phyloP scores from a whole-genome alignment of 2,888 invertebrate species.

The Andrena flavipes region DNA sequence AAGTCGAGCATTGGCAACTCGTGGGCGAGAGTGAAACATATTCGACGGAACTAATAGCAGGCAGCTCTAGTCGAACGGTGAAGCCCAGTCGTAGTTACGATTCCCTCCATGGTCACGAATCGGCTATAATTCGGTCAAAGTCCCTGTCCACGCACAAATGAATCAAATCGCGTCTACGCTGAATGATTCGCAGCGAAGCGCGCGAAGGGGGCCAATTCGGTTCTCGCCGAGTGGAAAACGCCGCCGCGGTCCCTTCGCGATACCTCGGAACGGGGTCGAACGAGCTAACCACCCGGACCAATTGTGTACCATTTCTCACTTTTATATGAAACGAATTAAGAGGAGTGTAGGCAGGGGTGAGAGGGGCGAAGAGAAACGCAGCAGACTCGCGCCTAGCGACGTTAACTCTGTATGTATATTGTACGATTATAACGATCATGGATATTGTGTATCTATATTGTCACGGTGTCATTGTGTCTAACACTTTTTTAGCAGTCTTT shows the following conservation, averaged over 20 bases:
- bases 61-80: constrained; percentile 23
- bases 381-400: constrained; percentile 54
- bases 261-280: constrained; percentile 55
- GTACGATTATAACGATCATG: constrained; percentile 59
- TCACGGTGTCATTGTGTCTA: constrained; percentile 58
- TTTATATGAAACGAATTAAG: constrained; percentile 74
- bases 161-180: constrained; percentile 13
- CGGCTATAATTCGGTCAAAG: constrained; percentile 14
- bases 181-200: constrained; percentile 9
- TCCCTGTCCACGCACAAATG: constrained; percentile 37
- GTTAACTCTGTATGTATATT: constrained; percentile 59
- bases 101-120: constrained; percentile 31
- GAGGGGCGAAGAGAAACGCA: constrained; percentile 10
- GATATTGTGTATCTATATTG: constrained; percentile 62
- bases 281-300: constrained; percentile 68
- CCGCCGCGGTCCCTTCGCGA: constrained; percentile 33
- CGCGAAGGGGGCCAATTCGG: not conserved
- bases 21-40: constrained; percentile 44
- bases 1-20: not conserved
- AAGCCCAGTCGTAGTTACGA: constrained; percentile 15
- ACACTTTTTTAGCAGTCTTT: constrained; percentile 57
- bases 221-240: constrained; percentile 10
- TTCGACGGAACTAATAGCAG: constrained; percentile 26
- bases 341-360: constrained; percentile 10
- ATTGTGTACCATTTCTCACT: constrained; percentile 79